Percentiles rank a stretch among this genome's conserved stretches.
Evolutionary conservation across 1,140 invertebrate species (phyloP).

Genomic region (Psix sp.): DNA sequence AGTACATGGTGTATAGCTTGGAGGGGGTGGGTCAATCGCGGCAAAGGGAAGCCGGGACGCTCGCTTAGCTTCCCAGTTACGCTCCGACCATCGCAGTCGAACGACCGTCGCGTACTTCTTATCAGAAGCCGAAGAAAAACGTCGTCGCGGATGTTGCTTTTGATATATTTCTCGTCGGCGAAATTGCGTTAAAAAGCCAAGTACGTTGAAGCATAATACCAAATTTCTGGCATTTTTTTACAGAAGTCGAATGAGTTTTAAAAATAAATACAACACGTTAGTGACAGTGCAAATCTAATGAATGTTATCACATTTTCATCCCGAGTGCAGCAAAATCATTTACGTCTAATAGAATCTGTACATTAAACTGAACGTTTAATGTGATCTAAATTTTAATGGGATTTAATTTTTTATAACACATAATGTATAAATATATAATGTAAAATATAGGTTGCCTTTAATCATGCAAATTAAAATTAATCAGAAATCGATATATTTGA

Average conservation of each 20-base stretch:
- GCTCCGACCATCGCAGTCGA: conserved; percentile 56
- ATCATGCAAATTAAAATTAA: too few relatives aligned
- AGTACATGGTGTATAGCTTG: conserved; percentile 31
- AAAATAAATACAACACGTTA: neutral
- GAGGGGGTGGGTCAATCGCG: conserved; percentile 58
- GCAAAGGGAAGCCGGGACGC: conserved; percentile 57
- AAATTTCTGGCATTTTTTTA: too few relatives aligned
- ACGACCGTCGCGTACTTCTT: conserved; percentile 48
- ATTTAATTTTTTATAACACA: too few relatives aligned
- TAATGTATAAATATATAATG: too few relatives aligned
- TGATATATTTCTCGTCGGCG: conserved; percentile 5
- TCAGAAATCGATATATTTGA: too few relatives aligned
- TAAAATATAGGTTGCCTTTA: too few relatives aligned
- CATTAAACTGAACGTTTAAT: too few relatives aligned
- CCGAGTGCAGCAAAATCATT: too few relatives aligned
- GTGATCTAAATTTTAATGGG: too few relatives aligned
- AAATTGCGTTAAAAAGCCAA: conserved; percentile 23
- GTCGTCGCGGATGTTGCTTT: conserved; percentile 33
- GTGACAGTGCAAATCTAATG: neutral
- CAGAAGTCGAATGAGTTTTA: neutral
- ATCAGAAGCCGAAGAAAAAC: conserved; percentile 33
- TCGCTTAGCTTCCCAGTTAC: conserved; percentile 60
- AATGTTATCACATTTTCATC: too few relatives aligned
- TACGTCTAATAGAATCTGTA: too few relatives aligned
- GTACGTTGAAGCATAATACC: too few relatives aligned